phyloP scores from a whole-genome alignment of 2,888 invertebrate species.

The Ischnus inquisitorius region DNA sequence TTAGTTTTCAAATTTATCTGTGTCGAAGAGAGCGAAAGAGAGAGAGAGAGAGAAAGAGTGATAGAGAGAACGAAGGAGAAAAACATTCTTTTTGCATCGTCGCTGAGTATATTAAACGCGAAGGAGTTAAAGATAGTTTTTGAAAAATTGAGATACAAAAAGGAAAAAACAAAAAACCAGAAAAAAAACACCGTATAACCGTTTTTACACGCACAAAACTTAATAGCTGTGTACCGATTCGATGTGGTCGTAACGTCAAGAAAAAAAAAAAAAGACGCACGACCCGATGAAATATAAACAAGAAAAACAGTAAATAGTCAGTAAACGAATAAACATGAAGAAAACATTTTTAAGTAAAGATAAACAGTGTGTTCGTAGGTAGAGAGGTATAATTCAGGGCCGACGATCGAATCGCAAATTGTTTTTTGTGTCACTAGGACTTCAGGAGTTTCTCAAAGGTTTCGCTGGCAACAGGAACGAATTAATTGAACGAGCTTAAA shows the following conservation, averaged over 20 bases:
- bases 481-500: conserved; percentile 71
- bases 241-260: conserved; percentile 58
- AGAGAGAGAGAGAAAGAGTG: conserved; percentile 22
- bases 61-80: conserved; percentile 38
- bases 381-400: conserved; percentile 60
- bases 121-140: conserved; percentile 19
- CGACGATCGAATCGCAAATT: conserved; percentile 67
- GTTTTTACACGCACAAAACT: conserved; percentile 65
- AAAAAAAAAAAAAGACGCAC: conserved; percentile 6
- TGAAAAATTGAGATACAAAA: not conserved
- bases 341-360: conserved; percentile 25
- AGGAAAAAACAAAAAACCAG: not conserved
- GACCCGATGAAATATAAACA: conserved; percentile 2
- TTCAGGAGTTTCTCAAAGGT: conserved; percentile 34
- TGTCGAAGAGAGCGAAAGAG: conserved; percentile 32
- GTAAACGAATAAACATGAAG: conserved; percentile 20
- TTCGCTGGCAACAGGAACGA: conserved; percentile 53
- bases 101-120: conserved; percentile 27
- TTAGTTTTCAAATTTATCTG: conserved; percentile 61
- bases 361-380: conserved; percentile 68
- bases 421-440: conserved; percentile 45
- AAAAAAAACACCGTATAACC: conserved; percentile 36
- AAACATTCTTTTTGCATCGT: conserved; percentile 29
- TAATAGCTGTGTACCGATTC: conserved; percentile 63
- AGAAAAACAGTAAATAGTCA: conserved; percentile 32